Percentiles rank a stretch among this genome's conserved stretches.
Evolutionary conservation across 2,888 invertebrate species (phyloP).

Genomic region (Ochropacha duplaris): DNA sequence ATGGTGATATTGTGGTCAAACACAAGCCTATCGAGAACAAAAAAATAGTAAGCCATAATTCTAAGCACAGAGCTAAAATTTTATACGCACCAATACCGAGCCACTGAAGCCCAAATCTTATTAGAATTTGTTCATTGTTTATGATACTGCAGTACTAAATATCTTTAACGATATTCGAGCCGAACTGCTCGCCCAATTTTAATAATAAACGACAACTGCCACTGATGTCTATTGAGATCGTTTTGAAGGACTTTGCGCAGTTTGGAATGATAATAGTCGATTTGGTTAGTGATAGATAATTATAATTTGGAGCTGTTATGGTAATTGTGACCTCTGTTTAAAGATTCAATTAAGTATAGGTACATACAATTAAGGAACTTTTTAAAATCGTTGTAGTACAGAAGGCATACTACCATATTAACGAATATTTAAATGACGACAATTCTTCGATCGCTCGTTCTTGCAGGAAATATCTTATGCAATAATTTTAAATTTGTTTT

Average conservation of each 20-base stretch:
- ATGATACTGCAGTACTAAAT: slow-evolving; percentile 30
- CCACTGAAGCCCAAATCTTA: slow-evolving; percentile 10
- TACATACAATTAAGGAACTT: no score
- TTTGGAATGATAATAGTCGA: not conserved
- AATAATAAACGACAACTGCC: slow-evolving; percentile 27
- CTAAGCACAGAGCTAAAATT: not conserved
- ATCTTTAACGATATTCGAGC: slow-evolving; percentile 19
- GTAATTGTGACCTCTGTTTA: no score
- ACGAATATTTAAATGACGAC: no score
- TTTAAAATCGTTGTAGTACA: no score
- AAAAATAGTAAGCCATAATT: not conserved
- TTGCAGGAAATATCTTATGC: no score
- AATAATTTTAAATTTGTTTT: no score
- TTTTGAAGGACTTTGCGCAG: not conserved
- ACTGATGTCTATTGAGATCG: slow-evolving; percentile 10
- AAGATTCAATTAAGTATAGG: no score
- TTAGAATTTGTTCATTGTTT: slow-evolving; percentile 34
- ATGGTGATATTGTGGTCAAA: no score
- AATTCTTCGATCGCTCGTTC: no score
- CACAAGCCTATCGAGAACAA: no score
- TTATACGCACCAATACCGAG: slow-evolving; percentile 5
- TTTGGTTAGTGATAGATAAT: no score
- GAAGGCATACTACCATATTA: no score
- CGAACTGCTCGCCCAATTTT: slow-evolving; percentile 19
- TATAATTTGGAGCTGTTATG: not conserved